Evolutionary conservation across 2,113 vertebrate species (phyloP), one percentile per base, ranked within the genome.

Genomic region (Hydrochoerus hydrochaeris): DNA sequence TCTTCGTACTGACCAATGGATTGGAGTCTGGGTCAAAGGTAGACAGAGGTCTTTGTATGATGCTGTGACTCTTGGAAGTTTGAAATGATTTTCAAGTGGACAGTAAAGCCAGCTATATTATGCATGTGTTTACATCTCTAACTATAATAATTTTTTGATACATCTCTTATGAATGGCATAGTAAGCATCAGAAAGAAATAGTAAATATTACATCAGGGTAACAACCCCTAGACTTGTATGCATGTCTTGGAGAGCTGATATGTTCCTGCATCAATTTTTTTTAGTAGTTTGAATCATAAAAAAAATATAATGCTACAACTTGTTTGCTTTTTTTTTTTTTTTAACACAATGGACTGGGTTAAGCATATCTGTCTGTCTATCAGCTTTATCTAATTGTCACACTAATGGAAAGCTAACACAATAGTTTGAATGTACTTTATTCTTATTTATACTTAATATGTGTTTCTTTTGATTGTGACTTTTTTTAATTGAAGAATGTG

Each of bases 41-140:
- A 9, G 17, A 35, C 0, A 60, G 60, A 58, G 38, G 38, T n/a
- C 57, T 95, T 69, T 84, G 5, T 58, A 71, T 35, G 85, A 49
- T 54, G 87, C 3, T 46, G 54, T 12, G 46, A 80, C 5, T 83
- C 28, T 71, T 92, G 44, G 28, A 80, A 88, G 57, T 67, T 65
- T 90, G 90, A 87, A 85, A 52, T 83, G 24, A 92, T 65, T 93
- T 73, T 35, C 65, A 90, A 95, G 57, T 49, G 52, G 82, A 49
- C 58, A 54, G 75, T 49, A 83, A 91, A 88, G 69, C 28, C 58
- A 60, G n/a, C 17, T 77, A 8, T 83, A 32, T 46, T 20, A 58
- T 16, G 3, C 54, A 24, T 63, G 2, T 80, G 38, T 44, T 41
- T 73, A 24, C 22, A 2, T 14, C 41, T 44, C 12, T 77, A 12